Base-by-base conservation (phyloP, 1,140 invertebrate species). In the Diorhabda carinulata region DNA sequence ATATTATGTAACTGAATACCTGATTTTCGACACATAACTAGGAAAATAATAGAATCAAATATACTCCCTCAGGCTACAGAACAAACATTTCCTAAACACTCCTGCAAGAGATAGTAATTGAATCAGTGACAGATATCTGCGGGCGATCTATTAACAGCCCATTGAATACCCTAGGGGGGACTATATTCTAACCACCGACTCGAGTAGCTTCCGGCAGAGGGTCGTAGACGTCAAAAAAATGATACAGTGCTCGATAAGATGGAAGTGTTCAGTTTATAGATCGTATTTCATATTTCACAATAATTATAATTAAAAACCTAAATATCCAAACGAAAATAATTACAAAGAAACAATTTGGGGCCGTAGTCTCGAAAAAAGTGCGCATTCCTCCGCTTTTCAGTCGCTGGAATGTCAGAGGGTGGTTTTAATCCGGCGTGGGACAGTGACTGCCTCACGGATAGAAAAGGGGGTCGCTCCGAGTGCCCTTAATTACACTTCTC, bases 401-500 rank as follows among this genome's bases (percentile, higher is more conserved):
- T 41, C 59, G 6, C 10, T 41, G 42, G 25, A 52, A 52, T 52
- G 47, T 52, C 47, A 52, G 47, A 64, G 67, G 70, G 44, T 63
- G 60, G 61, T 62, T 64, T 69, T 71, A 71, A 71, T 71, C 70
- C 63, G 8, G 40, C 70, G 10, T 43, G 67, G 56, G 67, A 68
- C 44, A 10, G 6, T 40, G 44, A 44, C 41, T 57, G 58, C 10
- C 43, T 59, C 5, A 41, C n/a, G 47, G 43, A 42, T n/a, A 25
- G 69, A 66, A 57, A 43, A 3, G 62, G 64, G 66, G 69, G 47
- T 57, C 58, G 61, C 63, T 67, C 66, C 67, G 66, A 73, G 70
- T 71, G 67, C 63, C 72, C 61, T 71, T 71, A 73, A 73, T 73
- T 70, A 61, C 59, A 57, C 25, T 43, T 9, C 52, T 70, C 44